Base-by-base conservation (phyloP, 2,797 vertebrate species). In the Neomorphus geoffroyi region DNA sequence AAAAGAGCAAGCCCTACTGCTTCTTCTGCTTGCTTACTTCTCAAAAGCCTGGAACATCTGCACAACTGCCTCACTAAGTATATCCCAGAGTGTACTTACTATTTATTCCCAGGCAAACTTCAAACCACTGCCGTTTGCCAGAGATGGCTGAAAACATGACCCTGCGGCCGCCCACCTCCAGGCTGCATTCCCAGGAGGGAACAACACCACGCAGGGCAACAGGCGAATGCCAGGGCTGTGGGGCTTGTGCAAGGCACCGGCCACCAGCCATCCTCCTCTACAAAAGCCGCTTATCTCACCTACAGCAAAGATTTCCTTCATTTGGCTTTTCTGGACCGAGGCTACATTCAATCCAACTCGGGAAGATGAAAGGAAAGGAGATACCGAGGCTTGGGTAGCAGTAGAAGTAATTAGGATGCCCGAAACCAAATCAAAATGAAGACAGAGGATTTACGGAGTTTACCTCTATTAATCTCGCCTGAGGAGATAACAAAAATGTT, bases 71-170 rank as follows among this genome's bases (percentile, higher is more conserved):
- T 93, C 89, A 50, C 7, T n/a, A 75, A 72, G 35, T n/a, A 48
- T 33, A 71, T 69, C 86, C 77, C 46, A 83, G 87, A 12, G 30
- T 18, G 13, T 23, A 13, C 62, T 74, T 93, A 92, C 96, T 94
- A 67, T 88, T 95, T 82, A 91, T 85, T 87, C 88, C 56, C 93
- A 82, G 80, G 72, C 88, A 89, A 53, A 51, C 57, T 37, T 54
- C 67, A 94, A 82, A 21, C 5, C 78, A 83, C 0, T 18, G 23
- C 22, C 57, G 88, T 80, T 90, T 94, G 85, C 77, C 92, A 92
- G 96, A 88, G 93, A 82, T 32, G 88, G 57, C 11, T 87, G 94
- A 62, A 80, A 53, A 66, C 75, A 51, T 4, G 51, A 74, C 62
- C 75, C 86, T 13, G 82, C 17, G 60, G 91, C 96, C 74, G 32